Percentiles rank a stretch among this genome's conserved stretches.
These are phyloP conservation scores for Zoanthus solanderi DNA, from an alignment of 92 coral and sea anemone genomes.

Conservation along the genomic window DNA sequence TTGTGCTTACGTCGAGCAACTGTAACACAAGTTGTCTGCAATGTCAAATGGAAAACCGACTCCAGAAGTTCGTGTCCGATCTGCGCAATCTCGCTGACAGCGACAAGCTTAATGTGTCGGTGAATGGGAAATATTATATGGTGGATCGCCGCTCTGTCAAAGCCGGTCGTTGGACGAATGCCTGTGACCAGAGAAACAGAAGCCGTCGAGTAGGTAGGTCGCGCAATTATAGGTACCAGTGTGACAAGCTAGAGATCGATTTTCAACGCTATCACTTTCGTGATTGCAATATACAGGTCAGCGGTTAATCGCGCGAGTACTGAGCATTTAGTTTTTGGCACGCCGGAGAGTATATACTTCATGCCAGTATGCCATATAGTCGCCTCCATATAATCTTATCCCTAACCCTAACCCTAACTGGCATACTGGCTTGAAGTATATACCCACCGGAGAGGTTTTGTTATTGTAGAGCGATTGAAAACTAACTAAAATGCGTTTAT, in stretches of 20 bases:
- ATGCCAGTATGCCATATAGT: too few species aligned
- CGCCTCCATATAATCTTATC: too few species aligned
- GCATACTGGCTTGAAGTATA: too few species aligned
- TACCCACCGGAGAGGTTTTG: too few species aligned
- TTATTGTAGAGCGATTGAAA: too few species aligned
- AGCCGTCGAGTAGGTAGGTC: conserved; percentile 63
- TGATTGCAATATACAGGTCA: too few species aligned
- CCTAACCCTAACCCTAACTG: too few species aligned
- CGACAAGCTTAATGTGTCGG: conserved; percentile 73
- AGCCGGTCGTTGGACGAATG: conserved; percentile 47
- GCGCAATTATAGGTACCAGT: not conserved
- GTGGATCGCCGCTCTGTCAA: conserved; percentile 65
- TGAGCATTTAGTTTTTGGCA: too few species aligned
- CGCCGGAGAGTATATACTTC: too few species aligned
- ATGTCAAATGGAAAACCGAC: conserved; percentile 81
- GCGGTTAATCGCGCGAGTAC: too few species aligned
- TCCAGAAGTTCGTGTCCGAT: conserved; percentile 74
- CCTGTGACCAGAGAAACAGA: conserved; percentile 60
- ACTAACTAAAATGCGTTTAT: too few species aligned
- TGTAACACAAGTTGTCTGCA: conserved; percentile 86
- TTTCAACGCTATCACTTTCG: too few species aligned
- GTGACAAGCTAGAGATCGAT: not conserved
- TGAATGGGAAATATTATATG: conserved; percentile 71
- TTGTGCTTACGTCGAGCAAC: conserved; percentile 64
- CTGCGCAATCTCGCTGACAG: conserved; percentile 73